A percentile compares a stretch with the other conserved stretches of the same genome.
These are phyloP conservation scores for Heterocephalus glaber DNA, from an alignment of 2,113 vertebrate species.

Conservation along the genomic window DNA sequence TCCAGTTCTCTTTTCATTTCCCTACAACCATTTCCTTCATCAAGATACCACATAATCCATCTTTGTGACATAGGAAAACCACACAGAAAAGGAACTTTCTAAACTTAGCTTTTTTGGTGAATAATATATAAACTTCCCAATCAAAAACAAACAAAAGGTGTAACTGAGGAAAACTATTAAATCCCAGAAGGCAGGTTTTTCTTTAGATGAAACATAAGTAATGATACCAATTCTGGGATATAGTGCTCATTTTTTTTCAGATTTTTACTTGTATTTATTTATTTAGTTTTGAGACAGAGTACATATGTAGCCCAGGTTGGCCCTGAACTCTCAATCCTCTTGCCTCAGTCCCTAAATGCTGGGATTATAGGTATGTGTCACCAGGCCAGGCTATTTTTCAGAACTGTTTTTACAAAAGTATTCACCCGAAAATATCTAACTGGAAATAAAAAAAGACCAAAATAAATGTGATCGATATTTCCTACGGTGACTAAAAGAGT, in stretches of 20 bases:
- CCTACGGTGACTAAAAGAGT: slow-evolving; percentile 61
- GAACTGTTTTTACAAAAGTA: slow-evolving; percentile 54
- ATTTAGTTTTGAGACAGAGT: not conserved
- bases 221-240: not conserved
- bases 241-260: not conserved
- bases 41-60: not conserved
- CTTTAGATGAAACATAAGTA: not conserved
- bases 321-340: not conserved
- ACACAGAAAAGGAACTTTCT: not conserved
- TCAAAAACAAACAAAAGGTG: slow-evolving; percentile 22
- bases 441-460: slow-evolving; percentile 53
- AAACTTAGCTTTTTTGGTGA: slow-evolving; percentile 31
- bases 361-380: not conserved
- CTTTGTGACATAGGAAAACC: slow-evolving; percentile 38
- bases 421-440: slow-evolving; percentile 62
- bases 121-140: slow-evolving; percentile 15
- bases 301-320: not conserved
- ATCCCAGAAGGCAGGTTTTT: slow-evolving; percentile 15
- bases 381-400: not conserved
- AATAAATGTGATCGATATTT: slow-evolving; percentile 63
- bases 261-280: not conserved
- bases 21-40: not conserved
- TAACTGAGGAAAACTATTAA: slow-evolving; percentile 21
- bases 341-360: not conserved
- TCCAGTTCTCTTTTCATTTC: not conserved